phyloP scores from a whole-genome alignment of 2,888 invertebrate genomes.

The Oxyscelio sp. region DNA sequence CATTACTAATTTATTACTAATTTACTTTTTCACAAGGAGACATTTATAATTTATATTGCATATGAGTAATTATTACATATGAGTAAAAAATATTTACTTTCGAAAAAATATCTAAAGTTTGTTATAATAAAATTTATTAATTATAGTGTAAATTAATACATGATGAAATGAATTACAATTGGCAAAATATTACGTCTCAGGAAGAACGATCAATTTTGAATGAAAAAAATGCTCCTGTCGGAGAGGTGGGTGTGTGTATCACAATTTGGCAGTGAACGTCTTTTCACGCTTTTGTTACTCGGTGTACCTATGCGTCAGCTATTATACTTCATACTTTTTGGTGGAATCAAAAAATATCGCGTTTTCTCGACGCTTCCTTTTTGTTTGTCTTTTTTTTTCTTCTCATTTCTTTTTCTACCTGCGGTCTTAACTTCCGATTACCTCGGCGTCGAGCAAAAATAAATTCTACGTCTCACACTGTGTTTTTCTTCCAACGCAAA shows the following conservation, averaged over 20 bases:
- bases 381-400: background rate
- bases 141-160: too few species aligned
- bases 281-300: conserved; percentile 83
- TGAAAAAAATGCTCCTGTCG: conserved; percentile 81
- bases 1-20: too few species aligned
- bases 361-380: conserved; percentile 12
- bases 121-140: too few species aligned
- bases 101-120: too few species aligned
- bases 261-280: conserved; percentile 88
- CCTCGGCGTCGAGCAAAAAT: conserved; percentile 54
- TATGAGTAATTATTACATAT: too few species aligned
- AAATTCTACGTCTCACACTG: conserved; percentile 41
- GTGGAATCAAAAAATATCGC: conserved; percentile 66
- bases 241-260: conserved; percentile 86
- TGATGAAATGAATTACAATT: too few species aligned
- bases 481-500: conserved; percentile 51
- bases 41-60: too few species aligned
- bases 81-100: too few species aligned
- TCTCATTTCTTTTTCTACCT: background rate
- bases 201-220: too few species aligned
- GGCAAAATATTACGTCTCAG: too few species aligned
- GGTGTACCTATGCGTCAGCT: conserved; percentile 60
- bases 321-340: conserved; percentile 52
- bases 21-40: too few species aligned
- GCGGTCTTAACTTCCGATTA: conserved; percentile 16